phyloP scores from a whole-genome alignment of 2,113 vertebrate species.

The Hystrix brachyura region DNA sequence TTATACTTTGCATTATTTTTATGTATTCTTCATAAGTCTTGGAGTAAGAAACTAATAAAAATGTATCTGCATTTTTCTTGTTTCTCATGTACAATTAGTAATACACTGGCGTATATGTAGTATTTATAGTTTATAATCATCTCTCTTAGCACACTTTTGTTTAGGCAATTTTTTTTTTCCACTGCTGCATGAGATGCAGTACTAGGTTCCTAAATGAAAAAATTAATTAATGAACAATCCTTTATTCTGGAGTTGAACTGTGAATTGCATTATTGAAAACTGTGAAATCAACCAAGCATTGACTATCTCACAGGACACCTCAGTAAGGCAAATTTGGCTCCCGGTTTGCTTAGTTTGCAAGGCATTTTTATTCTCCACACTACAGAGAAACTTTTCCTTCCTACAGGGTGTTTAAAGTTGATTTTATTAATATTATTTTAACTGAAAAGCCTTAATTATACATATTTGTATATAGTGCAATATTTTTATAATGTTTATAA shows the following conservation, averaged over 20 bases:
- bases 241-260: neutral
- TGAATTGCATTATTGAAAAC: neutral
- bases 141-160: neutral
- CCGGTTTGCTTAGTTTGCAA: neutral
- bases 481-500: neutral
- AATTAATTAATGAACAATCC: neutral
- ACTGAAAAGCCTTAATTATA: neutral
- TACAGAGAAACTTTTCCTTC: neutral
- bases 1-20: neutral
- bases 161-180: slow-evolving; percentile 33
- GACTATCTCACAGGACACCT: neutral
- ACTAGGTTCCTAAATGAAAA: neutral
- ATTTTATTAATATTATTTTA: neutral
- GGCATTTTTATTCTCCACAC: neutral
- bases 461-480: neutral
- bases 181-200: neutral
- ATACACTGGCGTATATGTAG: neutral
- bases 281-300: neutral
- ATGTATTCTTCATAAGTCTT: slow-evolving; percentile 53
- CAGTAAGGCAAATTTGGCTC: neutral
- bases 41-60: slow-evolving; percentile 49
- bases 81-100: neutral
- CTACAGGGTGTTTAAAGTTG: neutral
- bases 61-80: neutral
- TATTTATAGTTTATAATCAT: neutral